Conservation (phyloP, 2,113 vertebrate genomes). For the Forbesichthys agassizii region DNA sequence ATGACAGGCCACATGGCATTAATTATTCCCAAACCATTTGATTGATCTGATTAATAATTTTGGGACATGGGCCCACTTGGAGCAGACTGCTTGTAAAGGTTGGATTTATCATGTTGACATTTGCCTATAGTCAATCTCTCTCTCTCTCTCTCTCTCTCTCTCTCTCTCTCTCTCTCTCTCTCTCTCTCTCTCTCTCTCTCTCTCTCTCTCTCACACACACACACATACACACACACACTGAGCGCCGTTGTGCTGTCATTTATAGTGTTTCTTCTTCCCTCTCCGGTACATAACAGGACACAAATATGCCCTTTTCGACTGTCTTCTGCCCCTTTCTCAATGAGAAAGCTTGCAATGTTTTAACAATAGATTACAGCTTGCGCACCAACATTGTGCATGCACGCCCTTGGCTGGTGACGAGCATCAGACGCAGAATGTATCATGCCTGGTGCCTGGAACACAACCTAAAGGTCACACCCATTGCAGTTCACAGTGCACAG, state of each 20-base stretch:
- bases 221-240: conserved; percentile 13
- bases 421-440: conserved; percentile 33
- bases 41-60: conserved; percentile 79
- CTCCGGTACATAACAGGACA: conserved; percentile 47
- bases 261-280: conserved; percentile 28
- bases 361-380: conserved; percentile 61
- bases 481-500: conserved; percentile 65
- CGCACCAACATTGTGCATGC: conserved; percentile 55
- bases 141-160: conserved; percentile 16
- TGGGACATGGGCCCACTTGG: conserved; percentile 61
- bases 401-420: conserved; percentile 52
- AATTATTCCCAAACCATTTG: conserved; percentile 79
- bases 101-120: conserved; percentile 84
- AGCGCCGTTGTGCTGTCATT: conserved; percentile 55
- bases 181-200: conserved; percentile 10
- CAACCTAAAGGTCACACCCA: conserved; percentile 76
- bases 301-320: conserved; percentile 69
- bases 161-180: conserved; percentile 14
- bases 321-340: conserved; percentile 59
- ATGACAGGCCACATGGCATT: conserved; percentile 62
- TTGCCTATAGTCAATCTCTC: conserved; percentile 62
- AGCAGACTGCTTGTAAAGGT: conserved; percentile 76
- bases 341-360: conserved; percentile 59
- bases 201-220: conserved; percentile 28
- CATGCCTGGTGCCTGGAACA: conserved; percentile 58